These are phyloP conservation scores for Heptranchias perlo DNA, from an alignment of 2,113 vertebrate species.

Conservation along the genomic window DNA sequence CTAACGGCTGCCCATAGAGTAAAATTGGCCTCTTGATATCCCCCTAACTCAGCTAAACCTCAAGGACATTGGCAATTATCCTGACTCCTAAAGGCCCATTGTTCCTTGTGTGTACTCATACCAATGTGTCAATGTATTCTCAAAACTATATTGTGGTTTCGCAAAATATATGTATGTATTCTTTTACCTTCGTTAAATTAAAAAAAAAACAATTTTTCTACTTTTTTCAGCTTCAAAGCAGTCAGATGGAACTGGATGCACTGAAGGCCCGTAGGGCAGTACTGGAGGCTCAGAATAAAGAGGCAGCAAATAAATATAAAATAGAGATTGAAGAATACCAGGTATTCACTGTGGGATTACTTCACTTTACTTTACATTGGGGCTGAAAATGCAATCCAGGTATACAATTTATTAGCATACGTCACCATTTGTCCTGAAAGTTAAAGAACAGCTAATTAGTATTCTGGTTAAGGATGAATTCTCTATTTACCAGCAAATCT, in stretches of 20 bases:
- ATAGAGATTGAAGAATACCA: constrained; percentile 52
- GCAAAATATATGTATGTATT: background rate
- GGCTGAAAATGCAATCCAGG: background rate
- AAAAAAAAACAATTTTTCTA: background rate
- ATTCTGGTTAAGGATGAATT: background rate
- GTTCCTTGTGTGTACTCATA: background rate
- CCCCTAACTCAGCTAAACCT: background rate
- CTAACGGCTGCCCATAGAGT: background rate
- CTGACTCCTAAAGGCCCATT: background rate
- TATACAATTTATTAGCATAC: background rate
- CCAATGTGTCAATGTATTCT: background rate
- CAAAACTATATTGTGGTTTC: background rate
- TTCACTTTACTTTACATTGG: background rate
- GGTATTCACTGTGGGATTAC: constrained; percentile 38
- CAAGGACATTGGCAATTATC: background rate
- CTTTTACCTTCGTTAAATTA: background rate
- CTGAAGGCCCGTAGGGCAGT: constrained; percentile 55
- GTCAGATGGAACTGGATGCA: constrained; percentile 54
- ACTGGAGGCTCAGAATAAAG: constrained; percentile 55
- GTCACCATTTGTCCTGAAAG: too few species aligned
- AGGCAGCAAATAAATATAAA: constrained; percentile 52
- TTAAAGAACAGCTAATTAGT: background rate
- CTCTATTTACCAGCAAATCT: background rate
- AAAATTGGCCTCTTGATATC: background rate
- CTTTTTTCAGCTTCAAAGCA: constrained; percentile 53